Evolutionary conservation across 2,113 vertebrate genomes (phyloP), one percentile per base, ranked within the genome.

Genomic region (Ochotona curzoniae): DNA sequence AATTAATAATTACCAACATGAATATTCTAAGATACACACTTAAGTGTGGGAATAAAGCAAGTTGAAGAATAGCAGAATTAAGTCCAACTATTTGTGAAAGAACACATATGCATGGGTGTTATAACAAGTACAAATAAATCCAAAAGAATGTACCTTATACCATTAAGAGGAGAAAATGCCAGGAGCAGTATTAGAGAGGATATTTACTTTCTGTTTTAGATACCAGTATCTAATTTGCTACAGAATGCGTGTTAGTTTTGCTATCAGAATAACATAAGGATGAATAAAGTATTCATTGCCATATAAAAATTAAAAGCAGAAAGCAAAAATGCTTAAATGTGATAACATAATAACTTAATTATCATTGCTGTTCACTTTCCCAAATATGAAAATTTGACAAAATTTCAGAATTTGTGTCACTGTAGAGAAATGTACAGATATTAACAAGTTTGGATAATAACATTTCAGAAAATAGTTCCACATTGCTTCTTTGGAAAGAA

Each of bases 371-470:
- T 95, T n/a, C 63, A 69, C 60, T 79, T 93, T 75, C 54, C 8
- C 60, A 64, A 83, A 73, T 71, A 92, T 18, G 20, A 93, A 94
- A 90, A 74, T 64, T 57, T 87, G 74, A 25, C 84, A 95, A 82
- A 89, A 28, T 57, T n/a, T 74, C 60, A 74, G 35, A 93, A 93
- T 87, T 82, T 89, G 63, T 93, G 30, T 86, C 87, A 75, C 25
- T 69, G 30, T 25, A 86, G 47, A n/a, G 26, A 94, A 85, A 94
- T 83, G 57, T 78, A 74, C 30, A 87, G 49, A 92, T 90, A 21
- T 93, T 76, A 94, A 78, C 67, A 90, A 95, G 90, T 93, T 82
- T 94, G 93, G 94, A 96, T 89, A 93, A 95, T 84, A 84, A 71
- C 64, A 83, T 78, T 44, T 35, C 64, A 71, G 79, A 92, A 93